Evolutionary conservation across 2,113 vertebrate genomes (phyloP), one percentile per base, ranked within the genome.

Genomic region (Actenoides lindsayi): DNA sequence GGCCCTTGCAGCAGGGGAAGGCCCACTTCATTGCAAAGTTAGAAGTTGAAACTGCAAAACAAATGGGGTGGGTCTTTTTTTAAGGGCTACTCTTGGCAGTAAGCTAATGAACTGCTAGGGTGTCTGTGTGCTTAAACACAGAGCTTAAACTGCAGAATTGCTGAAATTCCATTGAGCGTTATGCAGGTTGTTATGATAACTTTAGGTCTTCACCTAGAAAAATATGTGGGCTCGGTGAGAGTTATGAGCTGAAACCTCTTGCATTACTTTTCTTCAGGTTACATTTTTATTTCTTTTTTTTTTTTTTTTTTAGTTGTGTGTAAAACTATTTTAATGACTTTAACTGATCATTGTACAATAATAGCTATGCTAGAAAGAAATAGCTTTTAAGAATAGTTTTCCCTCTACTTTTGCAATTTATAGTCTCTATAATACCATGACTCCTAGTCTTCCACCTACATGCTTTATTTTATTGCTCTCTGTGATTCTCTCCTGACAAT

Each of bases 321-420:
- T 83, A 73, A 75, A 87, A 73, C 85, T 92, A 71, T 93, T 91
- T 67, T 85, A 88, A 83, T 96, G 10, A 62, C 35, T 95, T 88
- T 30, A 89, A 86, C 56, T 31, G 4, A 69, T 86, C 56, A 35
- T 41, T 78, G 41, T 90, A 62, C 57, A 96, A 51, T 88, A 95
- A 77, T 80, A 86, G 33, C 39, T 86, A 39, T 48, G 33, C 33
- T 90, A 53, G 78, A 77, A 94, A 93, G 88, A 90, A 88, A 93
- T 42, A 39, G 12, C 73, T 87, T 91, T 88, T 53, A 85, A 87
- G 64, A 96, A 71, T 46, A 75, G 13, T 69, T 94, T 96, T 93
- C 48, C 17, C 8, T 94, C 63, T 44, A 56, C 30, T 96, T 71
- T 42, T 67, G 74, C 89, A 90, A 87, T 91, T 31, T 78, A 28